Percentiles rank a stretch among this genome's conserved stretches.
Evolutionary conservation across 2,113 vertebrate genomes (phyloP).

Genomic region (Eolophus roseicapilla): DNA sequence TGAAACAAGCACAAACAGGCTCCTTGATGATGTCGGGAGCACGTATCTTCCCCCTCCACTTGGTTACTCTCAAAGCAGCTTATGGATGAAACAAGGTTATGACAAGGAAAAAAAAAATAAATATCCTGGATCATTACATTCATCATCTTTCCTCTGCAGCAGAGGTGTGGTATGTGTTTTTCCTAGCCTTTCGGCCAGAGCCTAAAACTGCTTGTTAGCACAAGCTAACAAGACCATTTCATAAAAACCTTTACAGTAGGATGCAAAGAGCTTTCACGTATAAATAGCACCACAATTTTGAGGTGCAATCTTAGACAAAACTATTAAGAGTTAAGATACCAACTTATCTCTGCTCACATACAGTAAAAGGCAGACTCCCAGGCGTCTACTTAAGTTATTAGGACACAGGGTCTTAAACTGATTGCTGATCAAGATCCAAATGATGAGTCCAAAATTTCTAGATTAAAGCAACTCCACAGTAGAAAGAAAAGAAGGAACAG

Average conservation of each 20-base stretch:
- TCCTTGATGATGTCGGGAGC: background rate
- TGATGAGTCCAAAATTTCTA: background rate
- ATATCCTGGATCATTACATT: background rate
- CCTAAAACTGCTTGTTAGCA: background rate
- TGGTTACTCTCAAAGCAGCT: conserved; percentile 1
- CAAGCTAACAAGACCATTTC: background rate
- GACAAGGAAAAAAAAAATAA: background rate
- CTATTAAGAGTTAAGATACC: background rate
- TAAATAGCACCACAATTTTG: background rate
- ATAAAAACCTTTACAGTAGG: background rate
- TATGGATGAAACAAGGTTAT: background rate
- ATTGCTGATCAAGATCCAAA: background rate
- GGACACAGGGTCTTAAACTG: background rate
- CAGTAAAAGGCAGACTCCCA: background rate
- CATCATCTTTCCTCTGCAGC: background rate
- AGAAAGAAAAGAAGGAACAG: background rate
- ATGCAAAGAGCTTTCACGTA: background rate
- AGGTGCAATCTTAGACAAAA: background rate
- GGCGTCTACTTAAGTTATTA: background rate
- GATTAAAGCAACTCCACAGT: background rate
- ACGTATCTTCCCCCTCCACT: conserved; percentile 16
- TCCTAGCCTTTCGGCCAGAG: background rate
- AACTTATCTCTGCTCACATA: background rate
- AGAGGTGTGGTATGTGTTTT: background rate
- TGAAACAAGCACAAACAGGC: conserved; percentile 51